phyloP scores from a whole-genome alignment of 2,888 invertebrate genomes.

The Clepsis dumicolana region DNA sequence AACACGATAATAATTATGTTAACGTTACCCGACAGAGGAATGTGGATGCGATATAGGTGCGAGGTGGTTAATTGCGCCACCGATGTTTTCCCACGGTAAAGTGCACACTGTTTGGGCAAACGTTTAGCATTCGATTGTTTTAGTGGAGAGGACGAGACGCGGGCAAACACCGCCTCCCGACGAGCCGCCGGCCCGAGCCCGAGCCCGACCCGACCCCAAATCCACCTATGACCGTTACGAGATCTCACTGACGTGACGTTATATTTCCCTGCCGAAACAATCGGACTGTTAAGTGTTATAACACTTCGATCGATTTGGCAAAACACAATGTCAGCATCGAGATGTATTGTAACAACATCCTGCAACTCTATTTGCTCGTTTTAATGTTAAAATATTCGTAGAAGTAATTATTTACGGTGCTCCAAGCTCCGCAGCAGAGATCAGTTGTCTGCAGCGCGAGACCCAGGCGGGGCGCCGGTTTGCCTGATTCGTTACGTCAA shows the following conservation, averaged over 20 bases:
- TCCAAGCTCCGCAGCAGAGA: constrained; percentile 58
- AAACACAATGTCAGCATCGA: constrained; percentile 41
- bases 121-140: constrained; percentile 86
- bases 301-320: constrained; percentile 40
- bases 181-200: constrained; percentile 50
- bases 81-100: constrained; percentile 83
- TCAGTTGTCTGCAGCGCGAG: constrained; percentile 62
- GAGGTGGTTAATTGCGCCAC: constrained; percentile 79
- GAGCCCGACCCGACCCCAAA: constrained; percentile 23
- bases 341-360: constrained; percentile 56
- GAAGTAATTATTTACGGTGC: constrained; percentile 84
- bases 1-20: constrained; percentile 40
- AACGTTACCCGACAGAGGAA: constrained; percentile 33
- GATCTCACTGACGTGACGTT: neutral
- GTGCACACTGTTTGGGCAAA: constrained; percentile 81
- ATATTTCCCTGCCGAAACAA: neutral
- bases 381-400: constrained; percentile 73
- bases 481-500: constrained; percentile 84
- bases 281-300: neutral
- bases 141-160: constrained; percentile 80
- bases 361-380: constrained; percentile 71
- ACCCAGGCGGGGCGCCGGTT: constrained; percentile 76
- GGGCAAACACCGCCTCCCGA: constrained; percentile 77
- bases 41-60: constrained; percentile 59
- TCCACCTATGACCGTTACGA: neutral